Evolutionary conservation across 2,113 vertebrate species (phyloP).

Genomic region (Eulacestoma nigropectus): DNA sequence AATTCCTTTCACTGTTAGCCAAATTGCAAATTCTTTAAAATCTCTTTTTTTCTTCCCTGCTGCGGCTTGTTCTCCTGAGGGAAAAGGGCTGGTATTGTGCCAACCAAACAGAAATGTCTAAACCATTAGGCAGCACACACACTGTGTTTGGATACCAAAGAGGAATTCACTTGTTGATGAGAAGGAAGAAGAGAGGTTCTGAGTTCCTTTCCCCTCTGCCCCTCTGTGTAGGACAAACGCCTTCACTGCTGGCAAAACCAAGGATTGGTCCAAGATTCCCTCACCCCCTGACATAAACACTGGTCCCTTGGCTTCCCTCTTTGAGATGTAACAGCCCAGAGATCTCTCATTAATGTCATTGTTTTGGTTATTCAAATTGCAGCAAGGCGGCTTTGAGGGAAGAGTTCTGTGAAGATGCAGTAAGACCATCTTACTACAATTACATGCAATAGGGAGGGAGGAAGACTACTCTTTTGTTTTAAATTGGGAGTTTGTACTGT

Average conservation of each 20-base stretch:
- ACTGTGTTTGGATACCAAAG: not conserved
- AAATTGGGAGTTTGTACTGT: not conserved
- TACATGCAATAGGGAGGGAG: not conserved
- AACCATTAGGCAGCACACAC: not conserved
- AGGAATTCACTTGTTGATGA: not conserved
- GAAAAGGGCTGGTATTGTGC: not conserved
- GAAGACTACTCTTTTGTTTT: not conserved
- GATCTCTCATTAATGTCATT: not conserved
- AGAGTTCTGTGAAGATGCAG: not conserved
- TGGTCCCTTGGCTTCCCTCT: not conserved
- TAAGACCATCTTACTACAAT: not conserved
- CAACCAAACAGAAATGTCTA: not conserved
- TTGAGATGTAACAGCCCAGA: not conserved
- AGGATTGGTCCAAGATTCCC: not conserved
- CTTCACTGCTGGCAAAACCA: not conserved
- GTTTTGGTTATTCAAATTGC: not conserved
- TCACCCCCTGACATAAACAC: not conserved
- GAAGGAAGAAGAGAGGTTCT: not conserved
- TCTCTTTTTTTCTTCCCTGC: not conserved
- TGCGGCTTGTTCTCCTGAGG: not conserved
- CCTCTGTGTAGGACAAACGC: not conserved
- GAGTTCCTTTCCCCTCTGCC: not conserved
- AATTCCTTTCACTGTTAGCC: slow-evolving; percentile 20
- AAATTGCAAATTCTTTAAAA: not conserved
- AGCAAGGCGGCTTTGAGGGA: not conserved